These are phyloP conservation scores for Acrocephalus kingi DNA, from an alignment of 2,113 vertebrate genomes.

Conservation along the genomic window DNA sequence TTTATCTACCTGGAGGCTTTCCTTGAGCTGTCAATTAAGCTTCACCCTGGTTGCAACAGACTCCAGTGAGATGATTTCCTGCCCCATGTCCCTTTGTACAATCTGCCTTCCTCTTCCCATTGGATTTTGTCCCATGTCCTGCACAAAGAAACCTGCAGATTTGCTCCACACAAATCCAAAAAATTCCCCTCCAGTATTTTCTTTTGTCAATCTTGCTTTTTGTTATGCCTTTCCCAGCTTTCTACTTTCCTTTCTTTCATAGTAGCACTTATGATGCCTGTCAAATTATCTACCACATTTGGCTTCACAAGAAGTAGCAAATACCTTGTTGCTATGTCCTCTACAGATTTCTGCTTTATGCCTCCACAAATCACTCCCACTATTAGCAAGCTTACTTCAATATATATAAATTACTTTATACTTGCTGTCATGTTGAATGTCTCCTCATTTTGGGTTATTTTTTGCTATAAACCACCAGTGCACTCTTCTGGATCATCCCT, in stretches of 20 bases:
- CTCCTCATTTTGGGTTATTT: neutral
- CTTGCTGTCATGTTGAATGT: neutral
- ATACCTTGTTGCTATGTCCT: neutral
- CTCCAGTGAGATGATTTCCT: neutral
- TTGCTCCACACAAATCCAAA: neutral
- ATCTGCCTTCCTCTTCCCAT: neutral
- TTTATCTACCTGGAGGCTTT: neutral
- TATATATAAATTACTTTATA: neutral
- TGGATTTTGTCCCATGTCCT: neutral
- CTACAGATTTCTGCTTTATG: neutral
- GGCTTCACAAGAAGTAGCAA: neutral
- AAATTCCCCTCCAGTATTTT: neutral
- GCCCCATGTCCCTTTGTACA: accelerated
- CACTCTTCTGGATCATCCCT: neutral
- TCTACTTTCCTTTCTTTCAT: neutral
- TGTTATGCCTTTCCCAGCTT: neutral
- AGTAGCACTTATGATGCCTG: neutral
- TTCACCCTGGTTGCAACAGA: neutral
- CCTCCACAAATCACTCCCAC: neutral
- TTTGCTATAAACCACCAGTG: neutral
- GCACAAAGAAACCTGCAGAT: neutral
- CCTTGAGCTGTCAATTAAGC: neutral
- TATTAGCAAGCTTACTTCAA: neutral
- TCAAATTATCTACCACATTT: neutral
- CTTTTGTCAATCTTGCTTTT: neutral